phyloP scores from a whole-genome alignment of 2,888 invertebrate species.

The Argyra leucocephala region DNA sequence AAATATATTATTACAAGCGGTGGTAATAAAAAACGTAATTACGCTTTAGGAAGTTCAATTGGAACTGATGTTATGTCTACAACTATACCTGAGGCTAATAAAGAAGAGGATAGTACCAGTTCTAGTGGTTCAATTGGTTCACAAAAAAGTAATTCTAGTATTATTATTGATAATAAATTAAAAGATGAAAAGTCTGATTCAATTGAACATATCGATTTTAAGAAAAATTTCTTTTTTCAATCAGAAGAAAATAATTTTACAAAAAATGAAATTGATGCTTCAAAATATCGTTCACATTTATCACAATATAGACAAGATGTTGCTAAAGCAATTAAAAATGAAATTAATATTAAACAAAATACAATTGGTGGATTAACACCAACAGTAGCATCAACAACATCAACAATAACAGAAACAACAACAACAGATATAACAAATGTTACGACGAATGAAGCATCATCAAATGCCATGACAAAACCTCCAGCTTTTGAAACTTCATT shows the following conservation, averaged over 20 bases:
- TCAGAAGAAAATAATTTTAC: conserved; percentile 44
- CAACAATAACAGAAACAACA: background rate
- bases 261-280: conserved; percentile 33
- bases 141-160: conserved; percentile 37
- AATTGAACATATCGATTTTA: conserved; percentile 35
- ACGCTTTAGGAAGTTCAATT: conserved; percentile 48
- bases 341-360: conserved; percentile 3
- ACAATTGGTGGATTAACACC: no score
- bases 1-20: conserved; percentile 44
- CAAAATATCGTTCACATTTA: conserved; percentile 11
- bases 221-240: conserved; percentile 42
- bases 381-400: background rate
- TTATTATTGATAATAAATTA: background rate
- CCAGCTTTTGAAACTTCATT: conserved; percentile 12
- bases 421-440: background rate
- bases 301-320: conserved; percentile 15
- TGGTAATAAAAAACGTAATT: conserved; percentile 21
- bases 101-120: conserved; percentile 64
- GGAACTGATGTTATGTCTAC: conserved; percentile 76
- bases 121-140: conserved; percentile 53
- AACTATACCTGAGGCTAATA: conserved; percentile 73
- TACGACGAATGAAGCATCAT: background rate
- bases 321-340: background rate
- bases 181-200: conserved; percentile 26
- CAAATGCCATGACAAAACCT: conserved; percentile 1